Percentiles rank a stretch among this genome's conserved stretches.
Conservation (phyloP, 2,888 invertebrate genomes). For the Conomelus anceps region DNA sequence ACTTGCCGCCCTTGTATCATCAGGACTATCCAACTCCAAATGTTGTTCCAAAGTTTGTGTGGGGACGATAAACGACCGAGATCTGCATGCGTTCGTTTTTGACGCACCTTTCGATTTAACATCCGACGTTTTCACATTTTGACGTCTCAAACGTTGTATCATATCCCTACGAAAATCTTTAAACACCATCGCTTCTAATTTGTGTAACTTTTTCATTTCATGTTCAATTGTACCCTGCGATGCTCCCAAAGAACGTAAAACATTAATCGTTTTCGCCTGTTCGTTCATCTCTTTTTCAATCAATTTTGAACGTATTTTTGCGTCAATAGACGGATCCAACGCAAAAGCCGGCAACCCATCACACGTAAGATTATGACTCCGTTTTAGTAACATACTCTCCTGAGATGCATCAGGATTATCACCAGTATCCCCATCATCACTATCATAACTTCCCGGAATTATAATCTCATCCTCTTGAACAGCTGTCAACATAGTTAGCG, state of each 20-base stretch:
- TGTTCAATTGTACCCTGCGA: constrained; percentile 84
- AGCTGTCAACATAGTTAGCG: constrained; percentile 89
- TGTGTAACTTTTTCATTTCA: constrained; percentile 85
- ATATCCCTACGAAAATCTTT: constrained; percentile 91
- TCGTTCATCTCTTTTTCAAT: constrained; percentile 97
- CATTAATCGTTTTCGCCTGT: constrained; percentile 91
- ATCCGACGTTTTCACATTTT: constrained; percentile 65
- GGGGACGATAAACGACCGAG: constrained; percentile 67
- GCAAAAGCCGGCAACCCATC: constrained; percentile 78
- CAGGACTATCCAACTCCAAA: constrained; percentile 44
- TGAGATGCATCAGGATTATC: constrained; percentile 35
- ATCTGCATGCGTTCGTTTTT: constrained; percentile 58
- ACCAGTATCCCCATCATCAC: constrained; percentile 61
- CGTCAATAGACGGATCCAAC: constrained; percentile 70
- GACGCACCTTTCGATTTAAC: constrained; percentile 50
- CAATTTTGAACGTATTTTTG: constrained; percentile 79
- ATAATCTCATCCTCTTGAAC: constrained; percentile 74
- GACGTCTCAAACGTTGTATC: constrained; percentile 80
- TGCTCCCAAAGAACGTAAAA: constrained; percentile 79
- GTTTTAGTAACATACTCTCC: constrained; percentile 61
- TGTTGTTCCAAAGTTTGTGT: constrained; percentile 58
- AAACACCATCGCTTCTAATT: constrained; percentile 88
- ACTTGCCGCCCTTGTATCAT: constrained; percentile 30
- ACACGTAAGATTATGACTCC: constrained; percentile 54
- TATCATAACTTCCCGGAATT: constrained; percentile 63